Evolutionary conservation across 2,888 invertebrate genomes (phyloP), one percentile per base, ranked within the genome.

Genomic region (Fabriciana adippe): DNA sequence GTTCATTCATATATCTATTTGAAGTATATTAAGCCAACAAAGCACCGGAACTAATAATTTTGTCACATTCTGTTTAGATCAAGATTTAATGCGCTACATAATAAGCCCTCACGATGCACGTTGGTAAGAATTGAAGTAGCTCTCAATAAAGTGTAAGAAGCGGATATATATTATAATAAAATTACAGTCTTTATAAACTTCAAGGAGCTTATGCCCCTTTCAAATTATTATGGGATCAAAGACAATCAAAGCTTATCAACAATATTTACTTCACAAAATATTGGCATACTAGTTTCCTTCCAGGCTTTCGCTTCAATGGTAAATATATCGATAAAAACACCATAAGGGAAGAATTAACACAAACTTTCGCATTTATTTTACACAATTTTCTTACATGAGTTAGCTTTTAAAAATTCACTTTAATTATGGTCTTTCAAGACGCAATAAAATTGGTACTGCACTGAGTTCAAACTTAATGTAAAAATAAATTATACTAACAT

Each of bases 31-130:
- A 73, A 66, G 68, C 64, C 71, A 69, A 73, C 67, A 72, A 69
- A 55, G 69, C 67, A 76, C 79, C 83, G 82, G 81, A 81, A 79
- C 74, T 71, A 66, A 72, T 74, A 78, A 79, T 78, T 82, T 79
- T 77, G 77, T 78, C 78, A 78, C 75, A 77, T 75, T 71, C 75
- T 73, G 74, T 73, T 79, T 78, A 76, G 75, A 83, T 81, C 76
- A 80, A 82, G 85, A 85, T 85, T 84, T 84, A 86, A 79, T 82
- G 81, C 79, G 71, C 41, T 18, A 47, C 50, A 45, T 68, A 64
- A 64, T 69, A 64, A 60, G 60, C 55, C 61, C 64, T n/a, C 56
- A 47, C 53, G 6, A 55, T 16, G 6, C 31, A 56, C 45, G 56
- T 11, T 56, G 6, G 41, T 18, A 48, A 61, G 60, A 61, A 55